Conservation (phyloP, 2,888 invertebrate genomes). For the Orthosia cruda region DNA sequence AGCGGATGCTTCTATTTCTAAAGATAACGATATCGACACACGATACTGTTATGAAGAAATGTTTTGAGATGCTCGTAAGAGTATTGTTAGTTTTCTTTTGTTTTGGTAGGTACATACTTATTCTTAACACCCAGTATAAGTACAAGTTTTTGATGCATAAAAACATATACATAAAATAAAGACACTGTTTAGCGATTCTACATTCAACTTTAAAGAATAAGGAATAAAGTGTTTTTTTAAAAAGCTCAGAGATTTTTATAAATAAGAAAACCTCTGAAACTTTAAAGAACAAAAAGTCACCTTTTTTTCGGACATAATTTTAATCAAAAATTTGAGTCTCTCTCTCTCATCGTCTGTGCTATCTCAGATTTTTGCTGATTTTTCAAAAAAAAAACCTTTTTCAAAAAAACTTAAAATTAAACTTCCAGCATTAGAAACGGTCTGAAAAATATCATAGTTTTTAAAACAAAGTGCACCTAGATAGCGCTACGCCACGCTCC, state of each 20-base stretch:
- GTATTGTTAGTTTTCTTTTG: constrained; percentile 30
- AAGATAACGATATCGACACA: constrained; percentile 59
- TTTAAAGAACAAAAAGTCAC: neutral
- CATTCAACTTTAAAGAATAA: too few relatives aligned
- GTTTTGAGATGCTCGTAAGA: constrained; percentile 11
- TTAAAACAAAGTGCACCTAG: constrained; percentile 40
- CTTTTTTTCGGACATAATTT: too few relatives aligned
- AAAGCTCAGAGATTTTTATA: neutral
- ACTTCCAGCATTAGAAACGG: neutral
- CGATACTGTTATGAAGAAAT: constrained; percentile 48
- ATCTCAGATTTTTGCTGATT: too few relatives aligned
- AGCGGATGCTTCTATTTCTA: constrained; percentile 36
- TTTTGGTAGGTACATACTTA: constrained; percentile 2
- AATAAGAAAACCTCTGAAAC: neutral
- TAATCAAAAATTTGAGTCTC: neutral
- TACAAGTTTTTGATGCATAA: neutral
- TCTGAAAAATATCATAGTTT: constrained; percentile 15
- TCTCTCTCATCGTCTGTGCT: neutral
- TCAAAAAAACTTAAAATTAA: neutral
- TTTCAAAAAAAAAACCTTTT: neutral
- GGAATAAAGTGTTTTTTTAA: too few relatives aligned
- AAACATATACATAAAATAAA: neutral
- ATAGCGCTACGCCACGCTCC: neutral
- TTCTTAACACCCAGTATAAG: neutral
- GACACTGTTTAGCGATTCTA: too few relatives aligned